Evolutionary conservation across 1,140 invertebrate genomes (phyloP).

Genomic region (Magallana ariakensis): DNA sequence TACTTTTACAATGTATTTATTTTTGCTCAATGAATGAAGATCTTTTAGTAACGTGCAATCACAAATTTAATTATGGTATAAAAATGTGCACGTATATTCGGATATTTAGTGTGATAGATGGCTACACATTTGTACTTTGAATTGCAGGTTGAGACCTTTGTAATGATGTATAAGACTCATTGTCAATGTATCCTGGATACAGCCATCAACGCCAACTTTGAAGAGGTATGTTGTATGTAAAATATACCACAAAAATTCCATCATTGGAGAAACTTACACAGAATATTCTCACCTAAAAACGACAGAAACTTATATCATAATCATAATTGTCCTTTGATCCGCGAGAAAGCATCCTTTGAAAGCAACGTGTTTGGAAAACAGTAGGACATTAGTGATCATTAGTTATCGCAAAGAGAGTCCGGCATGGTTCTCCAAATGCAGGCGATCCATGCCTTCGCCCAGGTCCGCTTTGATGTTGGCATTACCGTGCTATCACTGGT

Average conservation of each 20-base stretch:
- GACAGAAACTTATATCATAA: not conserved
- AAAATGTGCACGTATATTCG: too few relatives aligned
- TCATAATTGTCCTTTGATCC: constrained; percentile 32
- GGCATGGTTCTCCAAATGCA: not conserved
- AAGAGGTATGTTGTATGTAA: constrained; percentile 77
- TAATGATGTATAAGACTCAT: constrained; percentile 82
- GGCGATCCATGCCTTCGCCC: not conserved
- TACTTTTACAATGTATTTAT: too few relatives aligned
- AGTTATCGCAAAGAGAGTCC: not conserved
- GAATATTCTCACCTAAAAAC: constrained; percentile 19
- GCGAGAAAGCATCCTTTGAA: not conserved
- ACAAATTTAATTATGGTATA: too few relatives aligned
- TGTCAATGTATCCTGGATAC: constrained; percentile 82
- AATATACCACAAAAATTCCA: not conserved
- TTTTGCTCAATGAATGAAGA: too few relatives aligned
- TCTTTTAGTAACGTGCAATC: too few relatives aligned
- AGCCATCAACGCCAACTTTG: constrained; percentile 81
- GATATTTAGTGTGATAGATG: too few relatives aligned
- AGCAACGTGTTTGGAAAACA: constrained; percentile 9
- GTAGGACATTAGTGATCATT: not conserved
- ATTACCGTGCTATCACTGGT: constrained; percentile 9
- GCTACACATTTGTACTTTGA: not conserved
- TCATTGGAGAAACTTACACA: not conserved
- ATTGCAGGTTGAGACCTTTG: constrained; percentile 79
- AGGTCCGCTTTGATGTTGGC: constrained; percentile 21